Evolutionary conservation across 1,140 invertebrate species (phyloP).

Genomic region (Papilio machaon): DNA sequence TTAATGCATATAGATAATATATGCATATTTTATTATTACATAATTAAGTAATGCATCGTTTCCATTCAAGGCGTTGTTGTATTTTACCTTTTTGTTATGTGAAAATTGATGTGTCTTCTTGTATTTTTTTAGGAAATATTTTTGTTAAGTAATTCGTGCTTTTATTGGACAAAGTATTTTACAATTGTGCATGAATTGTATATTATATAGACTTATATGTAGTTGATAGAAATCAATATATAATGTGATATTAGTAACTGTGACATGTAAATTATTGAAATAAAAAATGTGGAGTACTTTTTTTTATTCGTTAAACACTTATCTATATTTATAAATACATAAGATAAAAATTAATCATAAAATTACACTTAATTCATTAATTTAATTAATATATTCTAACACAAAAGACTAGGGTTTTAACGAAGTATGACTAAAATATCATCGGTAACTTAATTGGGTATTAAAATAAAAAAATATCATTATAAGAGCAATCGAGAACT

Average conservation of each 20-base stretch:
- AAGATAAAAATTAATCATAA: background rate
- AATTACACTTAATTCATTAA: too few species aligned
- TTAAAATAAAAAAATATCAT: too few species aligned
- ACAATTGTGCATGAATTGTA: too few species aligned
- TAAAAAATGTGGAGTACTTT: background rate
- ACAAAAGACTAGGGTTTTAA: too few species aligned
- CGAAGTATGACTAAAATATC: too few species aligned
- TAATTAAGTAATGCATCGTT: background rate
- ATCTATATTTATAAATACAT: background rate
- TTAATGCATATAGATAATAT: background rate
- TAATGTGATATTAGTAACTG: background rate
- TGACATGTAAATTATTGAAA: background rate
- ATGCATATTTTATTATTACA: background rate
- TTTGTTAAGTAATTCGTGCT: too few species aligned
- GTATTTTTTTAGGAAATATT: too few species aligned
- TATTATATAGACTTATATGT: too few species aligned
- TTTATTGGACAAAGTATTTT: too few species aligned
- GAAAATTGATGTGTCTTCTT: background rate
- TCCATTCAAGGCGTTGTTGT: background rate
- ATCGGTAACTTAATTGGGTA: too few species aligned
- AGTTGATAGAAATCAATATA: background rate
- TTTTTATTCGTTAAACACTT: background rate
- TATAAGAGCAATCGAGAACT: too few species aligned
- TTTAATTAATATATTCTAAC: too few species aligned
- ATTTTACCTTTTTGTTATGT: background rate